Base-by-base conservation (phyloP, 2,888 invertebrate species). In the Cephalotes varians region DNA sequence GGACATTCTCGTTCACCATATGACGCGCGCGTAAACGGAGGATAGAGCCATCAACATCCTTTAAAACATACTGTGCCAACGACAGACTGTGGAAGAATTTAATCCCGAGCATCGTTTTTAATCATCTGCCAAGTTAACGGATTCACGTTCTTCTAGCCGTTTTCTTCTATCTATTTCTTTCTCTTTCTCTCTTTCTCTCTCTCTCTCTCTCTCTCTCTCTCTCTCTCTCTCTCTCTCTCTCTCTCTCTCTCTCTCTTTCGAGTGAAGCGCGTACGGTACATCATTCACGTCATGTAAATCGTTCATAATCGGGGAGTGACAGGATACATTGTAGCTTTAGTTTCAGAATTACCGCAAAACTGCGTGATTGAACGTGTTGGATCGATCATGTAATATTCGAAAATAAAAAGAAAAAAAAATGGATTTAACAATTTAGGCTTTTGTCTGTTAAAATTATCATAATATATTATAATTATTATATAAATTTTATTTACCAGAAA, bases 1-100 rank as follows among this genome's bases (percentile, higher is more conserved):
- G 92, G 92, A 89, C 92, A 90, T 79, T 69, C 76, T 84, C 89
- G 86, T 83, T 73, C 58, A 76, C 89, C 90, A 90, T 72, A 90
- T 90, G 89, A 84, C 82, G 60, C 79, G 64, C 58, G 18, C 49
- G 37, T n/a, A 25, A 31, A 40, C 40, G 62, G 21, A 21, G 34
- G 56, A 69, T 69, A 67, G 56, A 79, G 69, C 69, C 77, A 18
- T 79, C 77, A 79, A 40, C 56, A 10, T 18, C 15, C 44, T 44
- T 47, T 54, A n/a, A 49, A 56, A 44, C 49, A 21, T 54, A 67
- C 34, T 18, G 31, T 18, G 15, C 34, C 79, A 31, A 12, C 69
- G 71, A 79, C 69, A 69, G 71, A 44, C 28, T 51, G 67, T 18
- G 34, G 83, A 74, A 62, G 79, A 65, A 74, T 60, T 69, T 51